These are phyloP conservation scores for Semicossyphus pulcher DNA, from an alignment of 2,113 vertebrate species.

Conservation along the genomic window DNA sequence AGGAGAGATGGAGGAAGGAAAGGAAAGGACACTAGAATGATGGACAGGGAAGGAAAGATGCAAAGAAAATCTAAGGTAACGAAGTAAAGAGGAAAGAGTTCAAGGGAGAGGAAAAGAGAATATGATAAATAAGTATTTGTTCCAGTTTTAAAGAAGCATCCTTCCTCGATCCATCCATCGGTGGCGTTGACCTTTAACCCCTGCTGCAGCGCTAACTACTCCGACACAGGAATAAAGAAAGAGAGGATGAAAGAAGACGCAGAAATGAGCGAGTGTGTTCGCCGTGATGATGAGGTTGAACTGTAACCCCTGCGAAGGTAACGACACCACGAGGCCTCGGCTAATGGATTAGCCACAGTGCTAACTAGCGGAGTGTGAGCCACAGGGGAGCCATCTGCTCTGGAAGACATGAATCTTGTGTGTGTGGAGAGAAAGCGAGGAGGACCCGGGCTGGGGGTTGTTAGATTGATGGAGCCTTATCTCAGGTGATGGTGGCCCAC, in stretches of 20 bases:
- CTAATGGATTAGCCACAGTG: conserved; percentile 48
- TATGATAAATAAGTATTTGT: neutral
- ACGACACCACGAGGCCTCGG: neutral
- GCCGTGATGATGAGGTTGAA: conserved; percentile 25
- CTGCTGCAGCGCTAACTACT: neutral
- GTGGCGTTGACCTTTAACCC: conserved; percentile 16
- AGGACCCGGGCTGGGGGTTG: neutral
- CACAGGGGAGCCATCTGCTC: conserved; percentile 37
- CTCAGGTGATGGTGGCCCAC: neutral
- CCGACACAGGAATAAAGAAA: neutral
- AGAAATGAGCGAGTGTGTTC: conserved; percentile 9
- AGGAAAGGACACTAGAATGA: neutral
- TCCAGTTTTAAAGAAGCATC: neutral
- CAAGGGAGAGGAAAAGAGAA: neutral
- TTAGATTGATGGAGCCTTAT: conserved; percentile 26
- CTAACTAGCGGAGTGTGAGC: conserved; percentile 36
- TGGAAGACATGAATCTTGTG: conserved; percentile 28
- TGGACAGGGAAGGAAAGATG: too few relatives aligned
- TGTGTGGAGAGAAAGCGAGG: neutral
- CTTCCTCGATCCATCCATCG: too few relatives aligned
- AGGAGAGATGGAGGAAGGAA: neutral
- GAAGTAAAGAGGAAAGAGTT: neutral
- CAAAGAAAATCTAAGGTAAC: too few relatives aligned
- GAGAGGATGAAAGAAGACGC: neutral
- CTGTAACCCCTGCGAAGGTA: conserved; percentile 27